phyloP scores from a whole-genome alignment of 2,797 vertebrate genomes.

The Molossus alvarezi region DNA sequence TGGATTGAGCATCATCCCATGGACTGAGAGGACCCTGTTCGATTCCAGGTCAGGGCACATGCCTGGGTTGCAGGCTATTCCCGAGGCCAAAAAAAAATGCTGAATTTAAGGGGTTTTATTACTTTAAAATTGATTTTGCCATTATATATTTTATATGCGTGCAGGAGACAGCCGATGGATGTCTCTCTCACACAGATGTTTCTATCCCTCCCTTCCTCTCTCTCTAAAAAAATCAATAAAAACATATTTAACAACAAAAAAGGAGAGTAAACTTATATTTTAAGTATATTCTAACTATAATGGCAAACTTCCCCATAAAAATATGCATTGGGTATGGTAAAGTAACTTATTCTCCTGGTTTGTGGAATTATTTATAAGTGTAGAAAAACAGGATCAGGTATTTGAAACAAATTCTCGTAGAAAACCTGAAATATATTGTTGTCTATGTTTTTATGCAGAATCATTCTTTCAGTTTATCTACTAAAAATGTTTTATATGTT shows the following conservation, averaged over 20 bases:
- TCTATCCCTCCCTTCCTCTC: no score
- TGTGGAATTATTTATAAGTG: slow-evolving; percentile 33
- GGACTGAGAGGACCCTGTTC: no score
- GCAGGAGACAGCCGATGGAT: no score
- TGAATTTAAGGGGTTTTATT: neutral
- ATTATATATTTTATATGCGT: neutral
- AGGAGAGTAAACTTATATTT: neutral
- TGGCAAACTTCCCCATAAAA: neutral
- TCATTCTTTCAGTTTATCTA: neutral
- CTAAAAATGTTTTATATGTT: slow-evolving; percentile 32
- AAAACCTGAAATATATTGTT: neutral
- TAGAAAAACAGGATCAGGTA: neutral
- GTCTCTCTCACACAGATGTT: no score
- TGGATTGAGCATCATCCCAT: no score
- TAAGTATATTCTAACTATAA: neutral
- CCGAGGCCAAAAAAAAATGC: no score
- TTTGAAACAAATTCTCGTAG: neutral
- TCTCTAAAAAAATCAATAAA: no score
- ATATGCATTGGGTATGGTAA: neutral
- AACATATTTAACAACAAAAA: no score
- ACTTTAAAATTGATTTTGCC: slow-evolving; percentile 46
- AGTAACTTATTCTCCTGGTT: neutral
- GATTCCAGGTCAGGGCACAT: no score
- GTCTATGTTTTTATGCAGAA: neutral
- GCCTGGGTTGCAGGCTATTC: no score